Percentiles rank a stretch among this genome's conserved stretches.
phyloP scores from a whole-genome alignment of 1,140 invertebrate species.

The Palaemon carinicauda region DNA sequence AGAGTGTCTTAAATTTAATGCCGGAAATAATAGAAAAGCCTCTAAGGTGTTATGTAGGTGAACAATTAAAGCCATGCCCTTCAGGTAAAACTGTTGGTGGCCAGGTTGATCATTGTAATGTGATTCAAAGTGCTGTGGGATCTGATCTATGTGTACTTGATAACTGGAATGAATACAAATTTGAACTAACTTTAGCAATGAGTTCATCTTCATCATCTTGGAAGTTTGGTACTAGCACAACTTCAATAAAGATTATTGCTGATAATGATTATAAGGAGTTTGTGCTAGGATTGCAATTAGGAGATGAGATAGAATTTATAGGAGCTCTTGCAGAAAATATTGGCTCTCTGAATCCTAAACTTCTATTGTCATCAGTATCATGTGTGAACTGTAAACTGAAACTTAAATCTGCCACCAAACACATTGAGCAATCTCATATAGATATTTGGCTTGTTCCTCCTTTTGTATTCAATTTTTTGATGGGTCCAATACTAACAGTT shows the following conservation, averaged over 20 bases:
- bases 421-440: neutral
- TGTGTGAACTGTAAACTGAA: slow-evolving; percentile 29
- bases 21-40: slow-evolving; percentile 5
- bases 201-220: slow-evolving; percentile 29
- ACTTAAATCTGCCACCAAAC: neutral
- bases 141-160: slow-evolving; percentile 25
- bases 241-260: slow-evolving; percentile 5
- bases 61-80: slow-evolving; percentile 5
- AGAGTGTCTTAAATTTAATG: neutral
- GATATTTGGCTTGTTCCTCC: neutral
- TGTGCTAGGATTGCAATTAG: slow-evolving; percentile 2
- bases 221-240: slow-evolving; percentile 36
- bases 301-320: slow-evolving; percentile 47
- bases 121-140: slow-evolving; percentile 30
- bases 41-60: slow-evolving; percentile 25
- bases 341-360: slow-evolving; percentile 1
- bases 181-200: slow-evolving; percentile 42
- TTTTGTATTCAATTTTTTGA: slow-evolving; percentile 29
- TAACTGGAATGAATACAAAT: slow-evolving; percentile 44
- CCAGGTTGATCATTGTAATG: slow-evolving; percentile 11
- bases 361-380: slow-evolving; percentile 9
- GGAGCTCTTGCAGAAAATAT: slow-evolving; percentile 32
- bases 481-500: slow-evolving; percentile 31
- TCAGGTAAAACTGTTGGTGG: neutral
- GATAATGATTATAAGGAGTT: slow-evolving; percentile 29